Conservation (phyloP, 2,113 vertebrate genomes). For the Tetrao urogallus region DNA sequence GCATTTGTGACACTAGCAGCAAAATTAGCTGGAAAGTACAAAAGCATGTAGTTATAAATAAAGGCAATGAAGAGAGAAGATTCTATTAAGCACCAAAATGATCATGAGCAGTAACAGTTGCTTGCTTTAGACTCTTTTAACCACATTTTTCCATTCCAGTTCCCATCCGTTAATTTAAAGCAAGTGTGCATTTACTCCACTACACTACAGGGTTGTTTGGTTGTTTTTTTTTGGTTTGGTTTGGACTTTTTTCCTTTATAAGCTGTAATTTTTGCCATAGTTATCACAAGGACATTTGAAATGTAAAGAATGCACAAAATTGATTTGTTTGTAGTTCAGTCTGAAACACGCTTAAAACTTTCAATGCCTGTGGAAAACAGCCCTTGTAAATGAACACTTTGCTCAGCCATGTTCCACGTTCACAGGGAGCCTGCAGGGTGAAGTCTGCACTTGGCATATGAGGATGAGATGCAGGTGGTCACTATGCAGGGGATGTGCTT, state of each 20-base stretch:
- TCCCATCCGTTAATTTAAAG: slow-evolving; percentile 32
- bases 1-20: background rate
- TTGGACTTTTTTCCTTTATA: background rate
- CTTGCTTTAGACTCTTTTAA: slow-evolving; percentile 19
- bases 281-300: slow-evolving; percentile 35
- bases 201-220: background rate
- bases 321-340: background rate
- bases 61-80: slow-evolving; percentile 18
- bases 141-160: background rate
- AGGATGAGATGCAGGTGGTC: no score
- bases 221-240: background rate
- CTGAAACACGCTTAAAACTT: background rate
- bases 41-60: background rate
- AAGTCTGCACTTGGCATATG: background rate
- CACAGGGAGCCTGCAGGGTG: background rate
- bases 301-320: background rate
- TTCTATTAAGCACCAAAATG: background rate
- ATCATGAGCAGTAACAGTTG: background rate
- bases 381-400: background rate
- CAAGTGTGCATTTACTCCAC: background rate
- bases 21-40: background rate
- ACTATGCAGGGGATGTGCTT: background rate
- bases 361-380: background rate
- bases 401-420: background rate
- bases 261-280: slow-evolving; percentile 20